These are phyloP conservation scores for Eupeodes corollae DNA, from an alignment of 1,140 invertebrate species.

Conservation along the genomic window DNA sequence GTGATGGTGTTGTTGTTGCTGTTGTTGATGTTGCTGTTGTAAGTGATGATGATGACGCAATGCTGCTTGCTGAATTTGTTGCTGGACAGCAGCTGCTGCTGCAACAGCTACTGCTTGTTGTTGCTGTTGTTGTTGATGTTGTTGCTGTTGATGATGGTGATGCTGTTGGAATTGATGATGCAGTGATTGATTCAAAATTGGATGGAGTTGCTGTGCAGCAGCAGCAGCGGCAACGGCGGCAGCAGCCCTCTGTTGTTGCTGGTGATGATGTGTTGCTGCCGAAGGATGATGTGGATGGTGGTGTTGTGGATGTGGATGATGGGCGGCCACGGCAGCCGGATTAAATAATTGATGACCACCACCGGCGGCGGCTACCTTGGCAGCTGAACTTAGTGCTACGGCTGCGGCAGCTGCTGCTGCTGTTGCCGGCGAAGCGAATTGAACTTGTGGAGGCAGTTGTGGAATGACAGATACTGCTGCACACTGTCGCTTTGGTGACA, in stretches of 20 bases:
- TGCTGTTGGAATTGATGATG: constrained; percentile 2
- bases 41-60: constrained; percentile 26
- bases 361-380: constrained; percentile 7
- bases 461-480: constrained; percentile 34
- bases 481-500: constrained; percentile 38
- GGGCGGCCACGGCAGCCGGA: constrained; percentile 7
- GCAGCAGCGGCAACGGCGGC: constrained; percentile 7
- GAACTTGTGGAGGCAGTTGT: constrained; percentile 13
- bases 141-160: constrained; percentile 8
- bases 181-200: too few species aligned
- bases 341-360: constrained; percentile 23
- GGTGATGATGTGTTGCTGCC: constrained; percentile 5
- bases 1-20: constrained; percentile 30
- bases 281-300: constrained; percentile 19
- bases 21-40: constrained; percentile 12
- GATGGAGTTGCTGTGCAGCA: constrained; percentile 20
- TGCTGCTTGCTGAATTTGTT: constrained; percentile 24
- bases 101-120: constrained; percentile 12
- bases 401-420: constrained; percentile 20
- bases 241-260: constrained; percentile 22
- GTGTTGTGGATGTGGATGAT: constrained; percentile 1
- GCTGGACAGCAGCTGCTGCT: constrained; percentile 17
- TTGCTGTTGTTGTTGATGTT: constrained; percentile 6
- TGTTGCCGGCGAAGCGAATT: constrained; percentile 12
- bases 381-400: constrained; percentile 13